Conservation (phyloP, 1,140 invertebrate genomes). For the Rhagoletis pomonella region DNA sequence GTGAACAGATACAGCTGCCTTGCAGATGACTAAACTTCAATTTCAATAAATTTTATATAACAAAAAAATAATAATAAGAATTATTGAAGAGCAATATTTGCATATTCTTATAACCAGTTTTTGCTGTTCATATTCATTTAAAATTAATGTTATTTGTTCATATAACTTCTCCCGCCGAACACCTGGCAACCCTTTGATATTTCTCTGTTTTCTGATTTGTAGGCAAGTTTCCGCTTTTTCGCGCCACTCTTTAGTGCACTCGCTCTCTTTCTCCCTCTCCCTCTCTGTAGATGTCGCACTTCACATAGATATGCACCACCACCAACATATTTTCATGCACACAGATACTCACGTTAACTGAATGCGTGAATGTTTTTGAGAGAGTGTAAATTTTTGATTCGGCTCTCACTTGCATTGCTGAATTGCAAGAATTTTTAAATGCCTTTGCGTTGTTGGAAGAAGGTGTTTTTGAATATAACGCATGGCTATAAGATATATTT, state of each 20-base stretch:
- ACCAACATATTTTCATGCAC: neutral
- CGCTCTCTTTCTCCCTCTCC: neutral
- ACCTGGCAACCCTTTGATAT: neutral
- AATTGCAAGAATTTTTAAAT: conserved; percentile 49
- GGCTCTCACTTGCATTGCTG: conserved; percentile 10
- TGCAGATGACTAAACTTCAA: too few relatives aligned
- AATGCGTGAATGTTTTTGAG: neutral
- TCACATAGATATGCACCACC: neutral
- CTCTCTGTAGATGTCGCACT: neutral
- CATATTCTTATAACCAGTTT: neutral
- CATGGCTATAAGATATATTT: too few relatives aligned
- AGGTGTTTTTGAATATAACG: too few relatives aligned
- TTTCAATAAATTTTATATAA: neutral
- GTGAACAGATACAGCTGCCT: neutral
- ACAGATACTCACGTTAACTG: neutral
- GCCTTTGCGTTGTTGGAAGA: conserved; percentile 6
- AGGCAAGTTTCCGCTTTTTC: neutral
- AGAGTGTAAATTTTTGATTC: neutral
- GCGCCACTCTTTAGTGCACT: neutral
- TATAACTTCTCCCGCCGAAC: neutral
- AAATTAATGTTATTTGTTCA: neutral
- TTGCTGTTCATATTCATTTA: neutral
- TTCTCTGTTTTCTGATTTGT: neutral
- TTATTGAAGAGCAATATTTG: neutral
- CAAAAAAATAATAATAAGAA: neutral